phyloP scores from a whole-genome alignment of 1,140 invertebrate genomes.

The Habropoda laboriosa region DNA sequence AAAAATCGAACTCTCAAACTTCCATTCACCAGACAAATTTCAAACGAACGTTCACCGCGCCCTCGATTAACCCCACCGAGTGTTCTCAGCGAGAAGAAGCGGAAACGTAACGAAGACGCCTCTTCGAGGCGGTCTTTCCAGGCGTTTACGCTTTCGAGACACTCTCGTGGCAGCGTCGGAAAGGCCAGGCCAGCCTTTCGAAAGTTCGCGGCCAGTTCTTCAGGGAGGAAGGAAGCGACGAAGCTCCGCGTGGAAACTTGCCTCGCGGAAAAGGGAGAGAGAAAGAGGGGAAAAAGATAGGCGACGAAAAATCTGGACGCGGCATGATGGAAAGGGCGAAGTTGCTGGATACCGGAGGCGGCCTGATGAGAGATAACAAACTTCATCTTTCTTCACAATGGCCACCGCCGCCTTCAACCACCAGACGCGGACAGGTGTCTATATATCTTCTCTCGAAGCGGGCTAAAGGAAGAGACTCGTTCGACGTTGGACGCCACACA shows the following conservation, averaged over 20 bases:
- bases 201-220: conserved; percentile 34
- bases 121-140: conserved; percentile 41
- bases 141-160: conserved; percentile 60
- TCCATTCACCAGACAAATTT: neutral
- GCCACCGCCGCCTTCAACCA: neutral
- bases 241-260: conserved; percentile 45
- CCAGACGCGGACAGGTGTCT: conserved; percentile 18
- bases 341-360: conserved; percentile 38
- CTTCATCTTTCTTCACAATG: conserved; percentile 46
- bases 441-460: conserved; percentile 24
- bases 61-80: neutral
- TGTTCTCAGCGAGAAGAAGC: neutral
- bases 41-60: neutral
- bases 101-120: neutral
- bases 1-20: too few relatives aligned
- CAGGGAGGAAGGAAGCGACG: conserved; percentile 12
- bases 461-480: too few relatives aligned
- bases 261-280: conserved; percentile 22
- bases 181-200: conserved; percentile 12
- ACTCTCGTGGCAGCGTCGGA: conserved; percentile 1
- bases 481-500: neutral
- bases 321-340: conserved; percentile 42
- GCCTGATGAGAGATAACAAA: conserved; percentile 65
- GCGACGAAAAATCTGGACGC: conserved; percentile 55
- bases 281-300: conserved; percentile 55